phyloP scores from a whole-genome alignment of 2,113 vertebrate species.

The Trogon melanurus region DNA sequence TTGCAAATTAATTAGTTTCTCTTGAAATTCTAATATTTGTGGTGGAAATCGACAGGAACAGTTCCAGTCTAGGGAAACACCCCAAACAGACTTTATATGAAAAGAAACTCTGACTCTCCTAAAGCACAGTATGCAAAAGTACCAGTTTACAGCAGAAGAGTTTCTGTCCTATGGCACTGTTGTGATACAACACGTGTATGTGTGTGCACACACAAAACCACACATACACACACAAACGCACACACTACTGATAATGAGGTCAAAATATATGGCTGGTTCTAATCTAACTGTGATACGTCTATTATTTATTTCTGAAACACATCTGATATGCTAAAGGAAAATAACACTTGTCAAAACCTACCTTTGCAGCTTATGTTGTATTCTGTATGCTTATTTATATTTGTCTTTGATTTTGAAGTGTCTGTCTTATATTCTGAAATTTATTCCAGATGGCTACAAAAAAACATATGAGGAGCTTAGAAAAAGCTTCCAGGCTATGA shows the following conservation, averaged over 20 bases:
- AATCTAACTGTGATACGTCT: background rate
- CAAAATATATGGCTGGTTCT: background rate
- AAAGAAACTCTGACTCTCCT: background rate
- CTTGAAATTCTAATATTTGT: background rate
- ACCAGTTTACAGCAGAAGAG: background rate
- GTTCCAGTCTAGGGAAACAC: background rate
- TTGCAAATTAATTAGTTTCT: background rate
- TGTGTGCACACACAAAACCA: background rate
- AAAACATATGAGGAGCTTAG: background rate
- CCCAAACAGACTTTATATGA: background rate
- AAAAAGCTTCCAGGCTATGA: background rate
- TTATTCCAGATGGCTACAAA: background rate
- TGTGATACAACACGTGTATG: background rate
- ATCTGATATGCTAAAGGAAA: background rate
- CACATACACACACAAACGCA: too few relatives aligned
- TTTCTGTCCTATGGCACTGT: background rate
- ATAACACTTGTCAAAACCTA: background rate
- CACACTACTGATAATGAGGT: background rate
- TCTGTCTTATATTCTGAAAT: background rate
- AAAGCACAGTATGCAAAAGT: background rate
- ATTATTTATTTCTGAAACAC: conserved; percentile 20
- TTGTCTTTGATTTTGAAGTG: background rate
- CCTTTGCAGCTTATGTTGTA: background rate
- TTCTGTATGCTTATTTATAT: background rate
- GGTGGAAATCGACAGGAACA: background rate